A percentile compares a stretch with the other conserved stretches of the same genome.
Evolutionary conservation across 1,140 invertebrate genomes (phyloP).

Genomic region (Ceratina australensis): DNA sequence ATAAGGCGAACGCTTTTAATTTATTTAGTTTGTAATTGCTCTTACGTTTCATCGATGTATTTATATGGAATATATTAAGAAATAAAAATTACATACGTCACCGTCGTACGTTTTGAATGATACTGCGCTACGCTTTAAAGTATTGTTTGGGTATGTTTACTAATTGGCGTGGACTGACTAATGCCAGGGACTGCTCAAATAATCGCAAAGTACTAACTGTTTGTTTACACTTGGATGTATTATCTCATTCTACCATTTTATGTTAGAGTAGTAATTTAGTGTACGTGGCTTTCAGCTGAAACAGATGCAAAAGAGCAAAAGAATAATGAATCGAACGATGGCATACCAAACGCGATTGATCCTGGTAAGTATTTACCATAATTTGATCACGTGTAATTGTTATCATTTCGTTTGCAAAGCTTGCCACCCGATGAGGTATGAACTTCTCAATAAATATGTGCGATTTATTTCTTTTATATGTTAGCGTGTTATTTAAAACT

Average conservation of each 20-base stretch:
- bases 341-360: not conserved
- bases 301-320: conserved; percentile 40
- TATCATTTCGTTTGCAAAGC: not conserved
- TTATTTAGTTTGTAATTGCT: conserved; percentile 44
- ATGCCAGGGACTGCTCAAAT: conserved; percentile 21
- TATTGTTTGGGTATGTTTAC: not conserved
- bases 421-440: not conserved
- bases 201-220: not conserved
- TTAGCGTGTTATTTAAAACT: not conserved
- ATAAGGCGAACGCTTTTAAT: not conserved
- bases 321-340: conserved; percentile 36
- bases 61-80: conserved; percentile 38
- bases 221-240: conserved; percentile 42
- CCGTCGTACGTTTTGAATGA: conserved; percentile 10
- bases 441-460: not conserved
- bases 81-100: conserved; percentile 41
- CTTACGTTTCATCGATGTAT: conserved; percentile 35
- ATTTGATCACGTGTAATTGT: not conserved
- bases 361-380: conserved; percentile 30
- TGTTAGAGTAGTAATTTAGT: conserved; percentile 57
- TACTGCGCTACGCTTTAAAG: conserved; percentile 11
- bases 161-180: conserved; percentile 40
- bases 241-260: conserved; percentile 21
- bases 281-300: conserved; percentile 61
- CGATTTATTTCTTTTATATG: not conserved